Conservation (phyloP, 2,888 invertebrate species). For the Oscheius sp. region DNA sequence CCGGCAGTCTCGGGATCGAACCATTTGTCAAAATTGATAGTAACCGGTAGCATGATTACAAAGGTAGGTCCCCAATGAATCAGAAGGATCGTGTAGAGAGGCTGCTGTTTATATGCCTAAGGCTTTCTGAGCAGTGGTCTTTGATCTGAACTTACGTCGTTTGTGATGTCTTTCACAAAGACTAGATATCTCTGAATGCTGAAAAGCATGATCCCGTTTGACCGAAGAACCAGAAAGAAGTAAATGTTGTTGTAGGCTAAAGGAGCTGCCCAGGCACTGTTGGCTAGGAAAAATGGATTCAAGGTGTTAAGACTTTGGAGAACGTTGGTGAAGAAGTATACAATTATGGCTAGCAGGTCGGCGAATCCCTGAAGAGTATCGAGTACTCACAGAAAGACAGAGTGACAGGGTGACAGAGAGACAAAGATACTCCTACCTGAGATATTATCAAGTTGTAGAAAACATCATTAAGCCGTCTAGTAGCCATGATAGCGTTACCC, state of each 20-base stretch:
- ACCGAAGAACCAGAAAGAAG: constrained; percentile 14
- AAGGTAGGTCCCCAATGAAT: constrained; percentile 22
- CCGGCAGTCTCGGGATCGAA: constrained; percentile 5
- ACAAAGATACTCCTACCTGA: background rate
- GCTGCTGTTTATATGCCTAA: constrained; percentile 17
- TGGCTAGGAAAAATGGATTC: background rate
- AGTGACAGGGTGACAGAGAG: background rate
- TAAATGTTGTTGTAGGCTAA: constrained; percentile 21
- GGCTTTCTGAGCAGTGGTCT: background rate
- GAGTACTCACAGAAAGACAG: background rate
- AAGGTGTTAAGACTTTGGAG: background rate
- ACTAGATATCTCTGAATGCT: constrained; percentile 24
- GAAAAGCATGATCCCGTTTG: constrained; percentile 24
- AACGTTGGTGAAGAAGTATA: constrained; percentile 10
- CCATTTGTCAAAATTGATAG: constrained; percentile 5
- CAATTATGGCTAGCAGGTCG: constrained; percentile 6
- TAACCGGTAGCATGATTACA: constrained; percentile 23
- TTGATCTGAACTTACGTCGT: background rate
- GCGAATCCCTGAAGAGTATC: constrained; percentile 15
- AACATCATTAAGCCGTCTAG: constrained; percentile 4
- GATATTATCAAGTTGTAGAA: constrained; percentile 20
- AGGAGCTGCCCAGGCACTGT: constrained; percentile 21
- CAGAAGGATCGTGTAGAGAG: background rate
- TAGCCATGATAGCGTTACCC: constrained; percentile 1
- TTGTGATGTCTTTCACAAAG: constrained; percentile 14